Percentiles rank a stretch among this genome's conserved stretches.
Conservation (phyloP, 2,797 vertebrate genomes). For the Pachyuromys duprasi region DNA sequence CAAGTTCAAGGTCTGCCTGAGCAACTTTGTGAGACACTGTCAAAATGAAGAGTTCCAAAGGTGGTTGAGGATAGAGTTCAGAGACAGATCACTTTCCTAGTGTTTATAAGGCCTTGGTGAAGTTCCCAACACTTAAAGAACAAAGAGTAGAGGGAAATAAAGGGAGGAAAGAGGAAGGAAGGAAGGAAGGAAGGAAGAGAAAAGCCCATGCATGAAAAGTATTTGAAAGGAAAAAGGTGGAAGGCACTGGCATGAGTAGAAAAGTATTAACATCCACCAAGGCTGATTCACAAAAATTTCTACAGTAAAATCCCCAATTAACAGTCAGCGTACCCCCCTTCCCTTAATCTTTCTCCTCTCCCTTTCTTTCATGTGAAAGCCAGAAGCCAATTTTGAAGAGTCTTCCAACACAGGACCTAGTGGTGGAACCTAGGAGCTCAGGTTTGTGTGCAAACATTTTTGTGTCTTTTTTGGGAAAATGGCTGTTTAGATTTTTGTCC, state of each 20-base stretch:
- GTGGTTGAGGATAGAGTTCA: background rate
- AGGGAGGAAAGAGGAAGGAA: background rate
- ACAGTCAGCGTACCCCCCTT: background rate
- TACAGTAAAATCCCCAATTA: background rate
- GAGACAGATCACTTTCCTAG: background rate
- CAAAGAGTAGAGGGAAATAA: background rate
- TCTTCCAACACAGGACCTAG: background rate
- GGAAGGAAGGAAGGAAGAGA: no score
- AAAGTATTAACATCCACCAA: background rate
- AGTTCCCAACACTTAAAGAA: background rate
- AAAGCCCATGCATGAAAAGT: background rate
- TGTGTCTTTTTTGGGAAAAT: no score
- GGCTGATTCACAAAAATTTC: background rate
- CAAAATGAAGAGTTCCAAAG: background rate
- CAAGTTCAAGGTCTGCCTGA: background rate
- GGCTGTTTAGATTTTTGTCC: background rate
- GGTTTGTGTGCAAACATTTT: background rate
- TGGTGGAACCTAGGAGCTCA: no score
- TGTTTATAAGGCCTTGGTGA: background rate
- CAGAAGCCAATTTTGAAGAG: background rate
- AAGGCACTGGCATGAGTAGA: background rate
- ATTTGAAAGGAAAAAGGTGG: background rate
- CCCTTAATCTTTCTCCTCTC: background rate
- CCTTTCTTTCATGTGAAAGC: background rate
- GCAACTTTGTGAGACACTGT: background rate